Evolutionary conservation across 1,140 invertebrate species (phyloP).

Genomic region (Zaprionus inermis): DNA sequence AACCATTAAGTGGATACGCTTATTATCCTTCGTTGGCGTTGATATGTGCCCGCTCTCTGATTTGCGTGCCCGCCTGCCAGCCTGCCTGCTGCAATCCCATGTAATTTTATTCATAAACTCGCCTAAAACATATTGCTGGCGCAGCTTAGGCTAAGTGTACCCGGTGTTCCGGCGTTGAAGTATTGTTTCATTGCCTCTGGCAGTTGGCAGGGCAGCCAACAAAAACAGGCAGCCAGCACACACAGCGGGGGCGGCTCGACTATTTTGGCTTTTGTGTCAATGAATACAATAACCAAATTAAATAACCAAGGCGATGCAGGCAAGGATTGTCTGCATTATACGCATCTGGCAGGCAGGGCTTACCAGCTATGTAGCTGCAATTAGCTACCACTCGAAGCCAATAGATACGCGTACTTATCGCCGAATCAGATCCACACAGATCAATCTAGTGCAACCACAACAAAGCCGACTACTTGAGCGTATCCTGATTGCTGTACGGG

Average conservation of each 20-base stretch:
- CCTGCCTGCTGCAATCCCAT: constrained; percentile 31
- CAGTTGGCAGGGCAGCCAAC: constrained; percentile 55
- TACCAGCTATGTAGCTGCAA: constrained; percentile 31
- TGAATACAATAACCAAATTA: constrained; percentile 83
- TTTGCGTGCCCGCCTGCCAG: background rate
- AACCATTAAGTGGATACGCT: constrained; percentile 81
- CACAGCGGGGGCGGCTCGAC: constrained; percentile 57
- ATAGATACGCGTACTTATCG: constrained; percentile 54
- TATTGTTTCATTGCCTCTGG: constrained; percentile 56
- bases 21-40: constrained; percentile 76
- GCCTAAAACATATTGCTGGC: constrained; percentile 63
- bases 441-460: constrained; percentile 34
- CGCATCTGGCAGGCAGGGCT: constrained; percentile 44
- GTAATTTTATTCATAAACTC: constrained; percentile 81
- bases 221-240: constrained; percentile 16
- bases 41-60: constrained; percentile 55
- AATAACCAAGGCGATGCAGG: constrained; percentile 77
- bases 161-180: background rate
- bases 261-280: constrained; percentile 76
- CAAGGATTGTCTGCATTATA: constrained; percentile 22
- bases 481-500: constrained; percentile 10
- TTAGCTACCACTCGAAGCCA: constrained; percentile 54
- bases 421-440: constrained; percentile 12
- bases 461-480: constrained; percentile 38
- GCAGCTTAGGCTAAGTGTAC: constrained; percentile 32